Percentiles rank a stretch among this genome's conserved stretches.
Evolutionary conservation across 2,113 vertebrate species (phyloP).

Genomic region (Sclerurus mexicanus): DNA sequence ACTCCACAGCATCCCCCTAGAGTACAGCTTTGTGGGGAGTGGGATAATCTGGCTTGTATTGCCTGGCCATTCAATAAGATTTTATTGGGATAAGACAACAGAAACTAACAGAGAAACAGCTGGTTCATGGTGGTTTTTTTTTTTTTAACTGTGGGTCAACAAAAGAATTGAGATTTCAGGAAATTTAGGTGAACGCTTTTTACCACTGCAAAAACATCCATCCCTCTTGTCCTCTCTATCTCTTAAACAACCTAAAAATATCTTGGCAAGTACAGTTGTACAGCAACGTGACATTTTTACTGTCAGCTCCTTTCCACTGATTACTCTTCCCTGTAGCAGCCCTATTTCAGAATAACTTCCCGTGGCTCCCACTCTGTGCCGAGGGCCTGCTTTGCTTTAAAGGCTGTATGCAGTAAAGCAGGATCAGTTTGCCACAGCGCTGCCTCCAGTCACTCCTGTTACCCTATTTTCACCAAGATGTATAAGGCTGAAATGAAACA

Average conservation of each 20-base stretch:
- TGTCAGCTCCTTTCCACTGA: background rate
- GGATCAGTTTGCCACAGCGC: background rate
- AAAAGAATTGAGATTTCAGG: background rate
- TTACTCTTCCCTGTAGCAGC: background rate
- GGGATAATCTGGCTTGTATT: background rate
- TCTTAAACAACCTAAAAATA: background rate
- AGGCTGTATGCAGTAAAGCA: background rate
- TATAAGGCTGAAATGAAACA: background rate
- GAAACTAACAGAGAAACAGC: background rate
- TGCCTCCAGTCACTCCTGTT: background rate
- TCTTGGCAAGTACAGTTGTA: background rate
- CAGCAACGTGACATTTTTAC: background rate
- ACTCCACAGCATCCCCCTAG: background rate
- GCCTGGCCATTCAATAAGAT: background rate
- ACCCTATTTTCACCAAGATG: background rate
- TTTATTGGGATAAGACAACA: background rate
- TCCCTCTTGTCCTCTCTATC: background rate
- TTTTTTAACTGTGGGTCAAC: background rate
- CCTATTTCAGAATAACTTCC: background rate
- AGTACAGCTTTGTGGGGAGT: background rate
- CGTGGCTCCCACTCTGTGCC: accelerated
- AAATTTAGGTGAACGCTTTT: background rate
- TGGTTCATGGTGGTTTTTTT: background rate
- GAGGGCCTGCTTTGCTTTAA: background rate
- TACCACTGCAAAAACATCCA: background rate